These are phyloP conservation scores for Caenorhabditis panamensis DNA, from an alignment of 2,888 invertebrate genomes.

Conservation along the genomic window DNA sequence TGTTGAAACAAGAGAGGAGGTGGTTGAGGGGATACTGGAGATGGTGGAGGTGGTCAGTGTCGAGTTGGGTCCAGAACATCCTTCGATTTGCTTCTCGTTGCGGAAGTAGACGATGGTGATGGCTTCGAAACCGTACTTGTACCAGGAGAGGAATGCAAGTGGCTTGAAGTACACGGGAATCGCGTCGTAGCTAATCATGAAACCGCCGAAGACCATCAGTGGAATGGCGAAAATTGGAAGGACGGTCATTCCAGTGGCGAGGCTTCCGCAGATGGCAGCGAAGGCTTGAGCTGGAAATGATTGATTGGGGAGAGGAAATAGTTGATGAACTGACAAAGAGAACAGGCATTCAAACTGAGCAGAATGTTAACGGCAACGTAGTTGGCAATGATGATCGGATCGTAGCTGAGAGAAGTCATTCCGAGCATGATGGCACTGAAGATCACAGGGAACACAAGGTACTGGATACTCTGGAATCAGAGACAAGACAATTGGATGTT, in stretches of 20 bases:
- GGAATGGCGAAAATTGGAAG: slow-evolving; percentile 57
- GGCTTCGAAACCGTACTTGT: slow-evolving; percentile 80
- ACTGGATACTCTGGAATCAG: slow-evolving; percentile 86
- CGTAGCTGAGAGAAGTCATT: slow-evolving; percentile 86
- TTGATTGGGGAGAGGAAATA: background rate
- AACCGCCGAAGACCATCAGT: slow-evolving; percentile 87
- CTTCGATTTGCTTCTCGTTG: slow-evolving; percentile 17
- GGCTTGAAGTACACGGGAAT: slow-evolving; percentile 80
- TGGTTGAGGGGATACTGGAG: background rate
- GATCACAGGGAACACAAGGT: slow-evolving; percentile 88
- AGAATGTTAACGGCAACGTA: slow-evolving; percentile 45
- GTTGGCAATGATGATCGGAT: slow-evolving; percentile 9
- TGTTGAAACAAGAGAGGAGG: background rate
- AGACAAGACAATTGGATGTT: background rate
- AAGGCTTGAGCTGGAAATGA: slow-evolving; percentile 55
- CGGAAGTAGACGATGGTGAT: slow-evolving; percentile 41
- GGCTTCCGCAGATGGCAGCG: slow-evolving; percentile 55
- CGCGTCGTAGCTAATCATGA: slow-evolving; percentile 58
- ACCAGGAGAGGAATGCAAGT: slow-evolving; percentile 81
- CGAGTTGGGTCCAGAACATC: slow-evolving; percentile 11
- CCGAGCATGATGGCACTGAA: slow-evolving; percentile 91
- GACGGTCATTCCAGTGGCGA: slow-evolving; percentile 58
- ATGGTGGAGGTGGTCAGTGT: background rate
- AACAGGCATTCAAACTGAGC: slow-evolving; percentile 50
- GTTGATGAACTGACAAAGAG: slow-evolving; percentile 27